phyloP scores from a whole-genome alignment of 2,113 vertebrate species.

The Tragulus kanchil region DNA sequence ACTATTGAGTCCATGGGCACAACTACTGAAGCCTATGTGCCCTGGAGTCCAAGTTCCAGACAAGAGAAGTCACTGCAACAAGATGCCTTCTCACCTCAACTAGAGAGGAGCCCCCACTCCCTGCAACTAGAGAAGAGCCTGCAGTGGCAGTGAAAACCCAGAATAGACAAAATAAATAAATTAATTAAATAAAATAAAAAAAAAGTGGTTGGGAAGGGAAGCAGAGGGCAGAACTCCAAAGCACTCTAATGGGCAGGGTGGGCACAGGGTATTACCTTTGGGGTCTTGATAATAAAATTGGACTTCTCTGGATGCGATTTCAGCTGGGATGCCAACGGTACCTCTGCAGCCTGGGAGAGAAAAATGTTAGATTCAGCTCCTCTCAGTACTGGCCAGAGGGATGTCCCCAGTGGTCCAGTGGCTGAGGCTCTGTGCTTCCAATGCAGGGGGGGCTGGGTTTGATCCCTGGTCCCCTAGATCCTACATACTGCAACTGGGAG shows the following conservation, averaged over 20 bases:
- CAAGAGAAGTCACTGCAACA: no score
- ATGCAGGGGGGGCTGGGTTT: background rate
- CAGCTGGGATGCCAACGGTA: constrained; percentile 73
- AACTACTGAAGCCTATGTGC: no score
- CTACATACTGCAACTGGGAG: background rate
- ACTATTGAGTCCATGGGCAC: no score
- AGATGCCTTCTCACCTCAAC: no score
- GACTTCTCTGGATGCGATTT: constrained; percentile 89
- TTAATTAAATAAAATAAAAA: no score
- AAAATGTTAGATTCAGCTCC: constrained; percentile 37
- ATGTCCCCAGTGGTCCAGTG: background rate
- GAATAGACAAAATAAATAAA: no score
- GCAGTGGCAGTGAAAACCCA: no score
- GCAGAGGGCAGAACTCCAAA: background rate
- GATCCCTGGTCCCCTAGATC: background rate
- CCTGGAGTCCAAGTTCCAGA: no score
- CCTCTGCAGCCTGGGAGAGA: constrained; percentile 76
- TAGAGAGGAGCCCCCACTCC: no score
- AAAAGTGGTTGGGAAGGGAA: constrained; percentile 30
- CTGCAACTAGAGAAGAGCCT: no score
- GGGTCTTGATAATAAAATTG: constrained; percentile 92
- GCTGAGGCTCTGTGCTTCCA: background rate
- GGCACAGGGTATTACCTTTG: constrained; percentile 90
- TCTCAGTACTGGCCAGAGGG: background rate
- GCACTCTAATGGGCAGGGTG: background rate